Evolutionary conservation across 64 coral and sea anemone species (phyloP).

Genomic region (Montipora capricornis): DNA sequence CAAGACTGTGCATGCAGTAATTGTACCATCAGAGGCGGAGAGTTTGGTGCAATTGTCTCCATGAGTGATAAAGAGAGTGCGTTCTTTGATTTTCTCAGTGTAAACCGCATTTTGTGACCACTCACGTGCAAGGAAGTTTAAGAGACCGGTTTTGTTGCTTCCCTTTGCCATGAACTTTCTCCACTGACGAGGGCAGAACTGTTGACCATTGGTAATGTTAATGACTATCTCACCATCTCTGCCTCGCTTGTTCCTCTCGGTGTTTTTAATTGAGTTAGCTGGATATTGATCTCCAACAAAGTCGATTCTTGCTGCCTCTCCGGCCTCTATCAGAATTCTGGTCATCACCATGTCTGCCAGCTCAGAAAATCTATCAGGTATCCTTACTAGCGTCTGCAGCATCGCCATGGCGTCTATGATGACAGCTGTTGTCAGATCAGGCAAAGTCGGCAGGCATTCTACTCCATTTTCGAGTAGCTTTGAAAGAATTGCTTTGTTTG

Average conservation of each 20-base stretch:
- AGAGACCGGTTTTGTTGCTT: too few relatives aligned
- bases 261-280: conserved; percentile 71
- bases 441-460: conserved; percentile 52
- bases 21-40: too few relatives aligned
- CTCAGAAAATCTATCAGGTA: conserved; percentile 68
- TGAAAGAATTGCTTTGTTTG: conserved; percentile 43
- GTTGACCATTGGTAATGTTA: conserved; percentile 57
- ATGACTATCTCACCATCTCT: conserved; percentile 43
- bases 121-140: too few relatives aligned
- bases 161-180: conserved; percentile 19
- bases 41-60: too few relatives aligned
- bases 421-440: conserved; percentile 52
- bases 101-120: too few relatives aligned
- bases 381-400: conserved; percentile 41
- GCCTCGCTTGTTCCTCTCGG: conserved; percentile 68
- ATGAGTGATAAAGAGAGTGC: too few relatives aligned
- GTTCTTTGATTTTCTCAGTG: too few relatives aligned
- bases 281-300: conserved; percentile 78
- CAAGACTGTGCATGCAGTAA: too few relatives aligned
- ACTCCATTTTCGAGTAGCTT: conserved; percentile 66
- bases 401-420: conserved; percentile 78
- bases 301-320: conserved; percentile 71
- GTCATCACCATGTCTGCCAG: conserved; percentile 61
- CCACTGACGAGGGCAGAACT: conserved; percentile 67
- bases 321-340: conserved; percentile 47